Percentiles rank a stretch among this genome's conserved stretches.
These are phyloP conservation scores for Paraescarpia echinospica DNA, from an alignment of 1,140 invertebrate genomes.

Conservation along the genomic window DNA sequence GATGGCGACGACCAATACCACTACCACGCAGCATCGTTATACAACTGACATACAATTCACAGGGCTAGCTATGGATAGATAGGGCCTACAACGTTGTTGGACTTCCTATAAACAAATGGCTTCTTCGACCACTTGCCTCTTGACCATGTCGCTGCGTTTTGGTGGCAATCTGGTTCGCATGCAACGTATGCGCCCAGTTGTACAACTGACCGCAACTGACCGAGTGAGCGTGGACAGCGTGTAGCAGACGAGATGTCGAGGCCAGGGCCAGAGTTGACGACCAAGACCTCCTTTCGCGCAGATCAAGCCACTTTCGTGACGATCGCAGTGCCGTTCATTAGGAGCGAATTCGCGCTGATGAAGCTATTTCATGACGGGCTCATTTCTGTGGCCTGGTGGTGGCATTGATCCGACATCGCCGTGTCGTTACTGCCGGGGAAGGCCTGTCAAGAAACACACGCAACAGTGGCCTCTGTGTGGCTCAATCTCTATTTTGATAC, in stretches of 20 bases:
- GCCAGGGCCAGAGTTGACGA: background rate
- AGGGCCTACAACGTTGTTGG: no score
- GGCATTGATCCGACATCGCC: background rate
- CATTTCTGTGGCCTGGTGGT: background rate
- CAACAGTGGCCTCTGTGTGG: background rate
- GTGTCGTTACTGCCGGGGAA: background rate
- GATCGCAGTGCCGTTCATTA: background rate
- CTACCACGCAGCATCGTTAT: no score
- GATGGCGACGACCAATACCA: no score
- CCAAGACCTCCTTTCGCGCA: background rate
- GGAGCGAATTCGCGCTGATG: background rate
- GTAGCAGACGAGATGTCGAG: background rate
- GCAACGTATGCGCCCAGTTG: background rate
- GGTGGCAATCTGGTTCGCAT: background rate
- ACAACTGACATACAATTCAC: no score
- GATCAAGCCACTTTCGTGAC: conserved; percentile 3
- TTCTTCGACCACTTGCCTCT: no score
- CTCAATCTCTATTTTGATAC: no score
- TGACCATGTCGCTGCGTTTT: no score
- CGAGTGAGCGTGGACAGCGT: background rate
- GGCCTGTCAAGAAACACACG: background rate
- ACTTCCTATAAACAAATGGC: no score
- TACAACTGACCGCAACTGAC: background rate
- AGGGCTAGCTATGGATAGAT: no score
- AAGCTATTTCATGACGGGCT: background rate